phyloP scores from a whole-genome alignment of 23 tunicate genomes.

The Ascidia mentula region DNA sequence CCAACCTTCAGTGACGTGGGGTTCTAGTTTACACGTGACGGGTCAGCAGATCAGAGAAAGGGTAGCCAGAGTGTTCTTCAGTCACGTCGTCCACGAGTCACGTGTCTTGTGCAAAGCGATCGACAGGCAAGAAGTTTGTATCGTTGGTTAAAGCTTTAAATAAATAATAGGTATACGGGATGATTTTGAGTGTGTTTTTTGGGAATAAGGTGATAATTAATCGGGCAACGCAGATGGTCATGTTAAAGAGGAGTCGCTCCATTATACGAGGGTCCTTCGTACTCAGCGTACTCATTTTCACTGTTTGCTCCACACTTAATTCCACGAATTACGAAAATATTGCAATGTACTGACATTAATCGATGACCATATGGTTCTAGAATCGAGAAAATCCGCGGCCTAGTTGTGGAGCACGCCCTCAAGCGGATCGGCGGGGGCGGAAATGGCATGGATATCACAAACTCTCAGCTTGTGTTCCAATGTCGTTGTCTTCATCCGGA shows the following conservation, averaged over 20 bases:
- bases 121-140: constrained; percentile 79
- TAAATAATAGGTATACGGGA: not conserved
- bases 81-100: constrained; percentile 59
- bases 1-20: constrained; percentile 75
- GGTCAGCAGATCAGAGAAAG: constrained; percentile 72
- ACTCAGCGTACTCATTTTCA: too few relatives aligned
- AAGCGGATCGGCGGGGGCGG: constrained; percentile 76
- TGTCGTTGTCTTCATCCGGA: constrained; percentile 81
- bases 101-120: constrained; percentile 63
- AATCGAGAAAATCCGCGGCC: constrained; percentile 74
- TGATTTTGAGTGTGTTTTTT: too few relatives aligned
- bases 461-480: constrained; percentile 71
- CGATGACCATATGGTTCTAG: too few relatives aligned
- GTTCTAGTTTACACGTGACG: constrained; percentile 79
- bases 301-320: too few relatives aligned
- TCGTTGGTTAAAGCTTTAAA: too few relatives aligned
- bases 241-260: too few relatives aligned
- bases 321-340: too few relatives aligned
- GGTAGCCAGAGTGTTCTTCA: constrained; percentile 77
- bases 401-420: constrained; percentile 67
- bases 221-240: too few relatives aligned
- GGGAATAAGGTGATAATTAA: not conserved
- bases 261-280: too few relatives aligned
- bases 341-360: too few relatives aligned
- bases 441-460: constrained; percentile 55